Evolutionary conservation across 2,797 vertebrate species (phyloP).

Genomic region (Darevskia nairensis): DNA sequence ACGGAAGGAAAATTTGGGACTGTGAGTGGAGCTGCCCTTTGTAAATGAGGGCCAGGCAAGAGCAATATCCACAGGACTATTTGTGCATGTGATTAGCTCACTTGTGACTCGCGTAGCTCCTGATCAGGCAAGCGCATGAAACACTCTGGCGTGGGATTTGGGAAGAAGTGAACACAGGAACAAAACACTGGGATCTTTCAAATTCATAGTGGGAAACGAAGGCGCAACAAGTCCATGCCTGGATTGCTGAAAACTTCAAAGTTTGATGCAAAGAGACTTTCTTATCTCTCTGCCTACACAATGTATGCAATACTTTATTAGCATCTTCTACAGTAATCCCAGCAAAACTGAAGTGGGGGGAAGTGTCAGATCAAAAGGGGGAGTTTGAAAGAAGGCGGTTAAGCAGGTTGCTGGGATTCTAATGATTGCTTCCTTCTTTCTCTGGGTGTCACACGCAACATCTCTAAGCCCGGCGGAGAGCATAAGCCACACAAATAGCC

Average conservation of each 20-base stretch:
- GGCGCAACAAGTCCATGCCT: constrained; percentile 66
- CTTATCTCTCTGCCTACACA: constrained; percentile 68
- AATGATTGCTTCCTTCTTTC: constrained; percentile 79
- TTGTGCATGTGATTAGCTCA: constrained; percentile 15
- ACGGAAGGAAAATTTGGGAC: neutral
- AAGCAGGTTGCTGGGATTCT: constrained; percentile 77
- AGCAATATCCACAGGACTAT: neutral
- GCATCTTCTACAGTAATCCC: constrained; percentile 63
- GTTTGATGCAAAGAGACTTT: constrained; percentile 65
- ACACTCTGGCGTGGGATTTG: neutral
- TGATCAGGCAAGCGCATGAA: fast-evolving
- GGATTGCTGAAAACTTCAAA: constrained; percentile 43
- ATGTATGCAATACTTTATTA: constrained; percentile 68
- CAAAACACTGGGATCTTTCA: constrained; percentile 18
- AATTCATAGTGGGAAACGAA: neutral
- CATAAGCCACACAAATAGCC: constrained; percentile 78
- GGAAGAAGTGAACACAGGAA: neutral
- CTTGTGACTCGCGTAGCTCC: neutral
- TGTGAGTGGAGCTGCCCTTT: neutral
- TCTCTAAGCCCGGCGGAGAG: constrained; percentile 73
- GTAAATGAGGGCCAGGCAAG: neutral
- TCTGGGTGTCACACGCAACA: constrained; percentile 73
- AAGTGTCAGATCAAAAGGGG: constrained; percentile 68
- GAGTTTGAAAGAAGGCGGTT: constrained; percentile 70
- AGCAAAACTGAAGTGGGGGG: constrained; percentile 61